Base-by-base conservation (phyloP, 2,888 invertebrate species). In the Tethea ocularis region DNA sequence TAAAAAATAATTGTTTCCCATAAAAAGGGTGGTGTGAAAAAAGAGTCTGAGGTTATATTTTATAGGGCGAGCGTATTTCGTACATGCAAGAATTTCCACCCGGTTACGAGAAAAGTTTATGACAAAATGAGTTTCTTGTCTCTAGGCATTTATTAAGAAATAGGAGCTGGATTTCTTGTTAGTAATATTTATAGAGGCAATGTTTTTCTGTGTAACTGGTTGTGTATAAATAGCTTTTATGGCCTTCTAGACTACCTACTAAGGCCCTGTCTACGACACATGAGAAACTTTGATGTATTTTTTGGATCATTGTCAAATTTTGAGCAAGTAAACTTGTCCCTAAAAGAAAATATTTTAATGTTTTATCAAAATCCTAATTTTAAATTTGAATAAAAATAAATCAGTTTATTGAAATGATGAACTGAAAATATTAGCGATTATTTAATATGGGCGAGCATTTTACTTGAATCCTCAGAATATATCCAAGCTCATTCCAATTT, bases 1-100 rank as follows among this genome's bases (percentile, higher is more conserved):
- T 46, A 46, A 46, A 46, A 46, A 46, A 46, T 46, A 46, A 46
- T 46, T 46, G 46, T 46, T 38, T 1, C n/a, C 46, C 10, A 46
- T 46, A 46, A 46, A 46, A 46, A 46, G 17, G 46, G 46, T 46
- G 20, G 46, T 46, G 46, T 20, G 46, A 46, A 46, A 38, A 46
- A 17, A 41, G 17, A 41, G 20, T 20, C 46, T n/a, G 46, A 46
- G 46, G n/a, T 46, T 46, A 46, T 46, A n/a, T 46, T 46, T 46
- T 46, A 46, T 46, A 46, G 46, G 46, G 46, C 46, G 20, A 46
- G 10, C 20, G 46, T 10, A 20, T 46, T 46, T 46, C 20, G 46
- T 10, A 10, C 46, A 46, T 46, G 46, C 46, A 46, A 20, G 17
- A 17, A 20, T 15, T 46, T 20, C 20, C 46, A 46, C 17, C 46